Percentiles rank a stretch among this genome's conserved stretches.
phyloP scores from a whole-genome alignment of 2,113 vertebrate genomes.

The Channa argus region DNA sequence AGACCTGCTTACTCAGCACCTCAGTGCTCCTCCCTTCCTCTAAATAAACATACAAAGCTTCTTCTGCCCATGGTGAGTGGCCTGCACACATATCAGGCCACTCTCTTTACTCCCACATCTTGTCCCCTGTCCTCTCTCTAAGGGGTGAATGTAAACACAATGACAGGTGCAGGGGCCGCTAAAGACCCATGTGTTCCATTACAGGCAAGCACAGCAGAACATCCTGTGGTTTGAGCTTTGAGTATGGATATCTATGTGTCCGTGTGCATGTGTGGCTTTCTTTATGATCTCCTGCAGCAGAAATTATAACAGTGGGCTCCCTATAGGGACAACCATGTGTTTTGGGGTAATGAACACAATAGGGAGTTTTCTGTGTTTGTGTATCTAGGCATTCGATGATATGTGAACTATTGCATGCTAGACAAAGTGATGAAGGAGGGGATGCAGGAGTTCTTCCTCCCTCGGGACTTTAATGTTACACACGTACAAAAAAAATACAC shows the following conservation, averaged over 20 bases:
- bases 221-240: conserved; percentile 11
- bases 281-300: conserved; percentile 56
- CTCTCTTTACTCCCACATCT: conserved; percentile 50
- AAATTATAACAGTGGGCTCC: conserved; percentile 63
- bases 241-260: conserved; percentile 25
- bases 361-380: conserved; percentile 65
- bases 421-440: conserved; percentile 57
- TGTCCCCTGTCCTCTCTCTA: conserved; percentile 28
- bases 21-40: conserved; percentile 11
- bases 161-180: conserved; percentile 74
- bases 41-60: conserved; percentile 48
- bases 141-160: conserved; percentile 66
- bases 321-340: conserved; percentile 57
- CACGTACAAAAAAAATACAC: conserved; percentile 11
- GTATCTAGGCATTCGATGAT: conserved; percentile 50
- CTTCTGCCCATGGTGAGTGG: conserved; percentile 18
- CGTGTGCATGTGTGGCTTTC: conserved; percentile 35
- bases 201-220: conserved; percentile 42
- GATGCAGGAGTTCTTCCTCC: conserved; percentile 50
- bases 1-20: conserved; percentile 62
- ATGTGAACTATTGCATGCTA: conserved; percentile 64
- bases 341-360: conserved; percentile 59
- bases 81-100: conserved; percentile 20
- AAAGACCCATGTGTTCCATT: conserved; percentile 63
- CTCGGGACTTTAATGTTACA: conserved; percentile 2